phyloP scores from a whole-genome alignment of 1,140 invertebrate genomes.

The Scaptomyza montana region DNA sequence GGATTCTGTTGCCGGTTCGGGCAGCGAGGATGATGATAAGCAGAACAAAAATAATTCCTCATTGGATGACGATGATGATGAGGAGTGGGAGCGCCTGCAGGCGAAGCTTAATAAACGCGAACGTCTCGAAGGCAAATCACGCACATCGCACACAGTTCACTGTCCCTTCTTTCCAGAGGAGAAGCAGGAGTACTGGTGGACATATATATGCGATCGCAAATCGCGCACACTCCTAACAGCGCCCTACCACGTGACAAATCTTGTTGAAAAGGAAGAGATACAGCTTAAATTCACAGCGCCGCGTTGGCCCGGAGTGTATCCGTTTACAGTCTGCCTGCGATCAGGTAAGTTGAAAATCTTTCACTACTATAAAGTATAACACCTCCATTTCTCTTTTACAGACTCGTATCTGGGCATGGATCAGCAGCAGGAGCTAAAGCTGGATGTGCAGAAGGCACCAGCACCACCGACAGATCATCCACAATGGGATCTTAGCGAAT shows the following conservation, averaged over 20 bases:
- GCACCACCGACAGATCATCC: constrained; percentile 95
- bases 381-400: constrained; percentile 39
- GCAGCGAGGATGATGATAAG: constrained; percentile 85
- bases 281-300: constrained; percentile 98
- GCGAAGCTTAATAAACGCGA: constrained; percentile 92
- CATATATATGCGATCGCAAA: constrained; percentile 98
- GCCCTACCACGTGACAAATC: constrained; percentile 94
- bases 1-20: constrained; percentile 83
- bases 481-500: constrained; percentile 97
- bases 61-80: constrained; percentile 89
- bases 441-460: constrained; percentile 98
- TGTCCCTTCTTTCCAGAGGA: constrained; percentile 97
- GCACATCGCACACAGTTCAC: constrained; percentile 97
- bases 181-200: constrained; percentile 99
- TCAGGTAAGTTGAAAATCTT: constrained; percentile 85
- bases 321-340: constrained; percentile 96
- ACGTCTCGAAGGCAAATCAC: constrained; percentile 96
- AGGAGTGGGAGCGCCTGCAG: constrained; percentile 91
- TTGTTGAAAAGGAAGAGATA: constrained; percentile 92
- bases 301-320: constrained; percentile 94
- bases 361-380: not conserved
- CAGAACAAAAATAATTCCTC: constrained; percentile 85
- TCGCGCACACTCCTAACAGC: constrained; percentile 94
- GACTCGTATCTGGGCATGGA: constrained; percentile 98
- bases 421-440: constrained; percentile 95